A percentile compares a stretch with the other conserved stretches of the same genome.
These are phyloP conservation scores for Daphoenositta chrysoptera DNA, from an alignment of 2,113 vertebrate genomes.

Conservation along the genomic window DNA sequence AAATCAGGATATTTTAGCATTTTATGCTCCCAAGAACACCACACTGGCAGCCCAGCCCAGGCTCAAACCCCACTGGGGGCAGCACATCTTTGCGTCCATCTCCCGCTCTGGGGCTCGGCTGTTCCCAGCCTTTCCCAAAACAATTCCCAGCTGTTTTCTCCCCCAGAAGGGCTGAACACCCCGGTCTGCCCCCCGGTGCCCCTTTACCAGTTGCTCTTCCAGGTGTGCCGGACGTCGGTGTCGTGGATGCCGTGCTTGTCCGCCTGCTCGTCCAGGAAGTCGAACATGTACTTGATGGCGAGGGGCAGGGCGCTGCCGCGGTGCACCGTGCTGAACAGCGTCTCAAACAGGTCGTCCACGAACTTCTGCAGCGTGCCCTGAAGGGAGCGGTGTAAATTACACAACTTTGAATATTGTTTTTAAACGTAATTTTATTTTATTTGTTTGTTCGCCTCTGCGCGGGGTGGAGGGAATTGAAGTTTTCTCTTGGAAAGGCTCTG, in stretches of 20 bases:
- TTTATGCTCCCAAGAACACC: not conserved
- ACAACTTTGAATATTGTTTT: fast-evolving
- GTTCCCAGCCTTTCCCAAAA: not conserved
- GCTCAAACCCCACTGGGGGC: not conserved
- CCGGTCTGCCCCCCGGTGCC: not conserved
- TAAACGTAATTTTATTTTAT: fast-evolving
- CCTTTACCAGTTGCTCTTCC: conserved; percentile 98
- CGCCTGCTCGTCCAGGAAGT: conserved; percentile 98
- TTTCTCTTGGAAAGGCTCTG: not conserved
- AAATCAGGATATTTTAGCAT: not conserved
- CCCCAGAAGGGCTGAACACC: not conserved
- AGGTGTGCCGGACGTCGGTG: conserved; percentile 95
- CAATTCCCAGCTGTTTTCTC: not conserved
- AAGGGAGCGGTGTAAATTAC: fast-evolving
- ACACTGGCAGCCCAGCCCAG: not conserved
- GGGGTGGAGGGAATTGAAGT: not conserved
- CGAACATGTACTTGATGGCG: conserved; percentile 99
- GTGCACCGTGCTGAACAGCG: conserved; percentile 96
- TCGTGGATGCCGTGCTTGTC: conserved; percentile 94
- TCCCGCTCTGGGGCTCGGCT: fast-evolving
- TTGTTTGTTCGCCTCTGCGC: not conserved
- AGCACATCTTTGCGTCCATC: fast-evolving
- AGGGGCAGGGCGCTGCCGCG: conserved; percentile 92
- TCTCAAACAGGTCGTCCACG: conserved; percentile 97
- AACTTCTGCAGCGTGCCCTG: conserved; percentile 98